Conservation (phyloP, 2,797 vertebrate genomes). For the Alosa sapidissima region DNA sequence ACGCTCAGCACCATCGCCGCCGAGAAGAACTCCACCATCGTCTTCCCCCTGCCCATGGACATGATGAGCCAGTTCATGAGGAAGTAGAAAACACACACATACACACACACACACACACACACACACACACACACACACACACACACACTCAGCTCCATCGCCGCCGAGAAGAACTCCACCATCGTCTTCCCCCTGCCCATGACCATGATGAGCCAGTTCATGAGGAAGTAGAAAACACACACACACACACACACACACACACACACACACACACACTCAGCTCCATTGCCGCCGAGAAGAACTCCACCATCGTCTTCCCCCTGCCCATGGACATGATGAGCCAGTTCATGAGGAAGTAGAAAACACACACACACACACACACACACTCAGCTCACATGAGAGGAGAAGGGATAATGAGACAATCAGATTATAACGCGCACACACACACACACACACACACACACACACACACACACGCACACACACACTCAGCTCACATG, state of each 20-base stretch:
- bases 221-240: constrained; percentile 58
- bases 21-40: constrained; percentile 83
- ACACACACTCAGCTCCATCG: constrained; percentile 71
- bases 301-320: constrained; percentile 84
- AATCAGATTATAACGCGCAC: too few relatives aligned
- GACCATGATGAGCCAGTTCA: constrained; percentile 69
- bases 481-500: constrained; percentile 62
- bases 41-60: constrained; percentile 81
- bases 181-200: constrained; percentile 82
- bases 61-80: constrained; percentile 67
- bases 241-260: background rate
- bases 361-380: background rate
- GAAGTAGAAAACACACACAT: constrained; percentile 50
- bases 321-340: constrained; percentile 74
- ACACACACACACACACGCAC: background rate
- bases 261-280: constrained; percentile 56
- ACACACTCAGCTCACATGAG: too few relatives aligned
- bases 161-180: constrained; percentile 82
- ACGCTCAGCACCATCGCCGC: constrained; percentile 78
- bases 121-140: constrained; percentile 36
- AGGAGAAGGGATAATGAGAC: too few relatives aligned
- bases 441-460: background rate
- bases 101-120: background rate
- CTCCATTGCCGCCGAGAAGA: constrained; percentile 80
- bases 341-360: constrained; percentile 68